Evolutionary conservation across 2,113 vertebrate species (phyloP), one percentile per base, ranked within the genome.

Genomic region (Protobothrops mucrosquamatus): DNA sequence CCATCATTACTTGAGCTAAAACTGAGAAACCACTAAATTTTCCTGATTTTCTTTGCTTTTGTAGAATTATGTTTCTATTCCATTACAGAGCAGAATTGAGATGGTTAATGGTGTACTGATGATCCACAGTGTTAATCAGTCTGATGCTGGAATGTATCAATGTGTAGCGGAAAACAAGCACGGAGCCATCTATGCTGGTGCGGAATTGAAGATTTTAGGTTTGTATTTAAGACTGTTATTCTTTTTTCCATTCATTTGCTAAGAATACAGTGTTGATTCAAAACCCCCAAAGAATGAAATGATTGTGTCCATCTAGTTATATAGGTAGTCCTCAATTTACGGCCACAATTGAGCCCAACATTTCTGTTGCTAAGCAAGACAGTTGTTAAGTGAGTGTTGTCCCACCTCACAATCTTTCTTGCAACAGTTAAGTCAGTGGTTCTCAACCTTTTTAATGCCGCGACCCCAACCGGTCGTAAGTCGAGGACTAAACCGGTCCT

Each of bases 111-210:
- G 99, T 90, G 97, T 99, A 87, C 96, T 99, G 95, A 97, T 97
- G 95, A 99, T 99, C 96, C 97, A 97, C 89, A 97, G 81, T 91
- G 98, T 99, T 91, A 98, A 98, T 95, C 96, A 98, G n/a, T 97
- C 97, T 2, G 99, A 99, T 96, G 98, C 99, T 3, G 99, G 99
- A 93, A 99, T 99, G 99, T 99, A 99, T 97, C 99, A 99, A 94
- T 99, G 99, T 91, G 97, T 99, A 51, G 99, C 98, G 26, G 99
- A 99, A 97, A 99, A 99, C 95, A 99, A 99, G 92, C 98, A 99
- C 0, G 98, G 98, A 57, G 96, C 98, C 39, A 96, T 99, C 96
- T 99, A 98, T 95, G 98, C 98, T 2, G 98, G 98, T 87, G 98
- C 99, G 0, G 98, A 99, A 92, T 98, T 99, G 93, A 98, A 97